Evolutionary conservation across 2,113 vertebrate genomes (phyloP).

Genomic region (Lophura nycthemera): DNA sequence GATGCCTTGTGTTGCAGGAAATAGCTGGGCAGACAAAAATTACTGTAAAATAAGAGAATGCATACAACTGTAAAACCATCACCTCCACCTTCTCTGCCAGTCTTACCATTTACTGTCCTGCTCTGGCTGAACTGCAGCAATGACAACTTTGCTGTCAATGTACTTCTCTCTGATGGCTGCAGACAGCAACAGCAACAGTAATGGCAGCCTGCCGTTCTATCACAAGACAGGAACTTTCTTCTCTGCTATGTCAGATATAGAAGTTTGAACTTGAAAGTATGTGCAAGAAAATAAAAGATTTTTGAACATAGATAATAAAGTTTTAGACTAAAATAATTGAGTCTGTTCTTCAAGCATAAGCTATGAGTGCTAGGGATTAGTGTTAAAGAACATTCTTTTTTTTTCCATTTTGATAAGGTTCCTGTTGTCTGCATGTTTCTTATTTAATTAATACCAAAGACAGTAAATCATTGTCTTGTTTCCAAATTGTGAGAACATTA

Average conservation of each 20-base stretch:
- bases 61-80: not conserved
- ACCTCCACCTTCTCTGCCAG: not conserved
- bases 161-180: not conserved
- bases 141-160: not conserved
- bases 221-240: not conserved
- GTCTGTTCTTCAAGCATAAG: not conserved
- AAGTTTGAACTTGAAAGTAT: not conserved
- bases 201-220: not conserved
- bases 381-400: not conserved
- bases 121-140: not conserved
- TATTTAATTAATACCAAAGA: constrained; percentile 40
- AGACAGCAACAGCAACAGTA: not conserved
- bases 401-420: not conserved
- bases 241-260: not conserved
- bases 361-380: not conserved
- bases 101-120: not conserved
- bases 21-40: not conserved
- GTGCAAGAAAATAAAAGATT: not conserved
- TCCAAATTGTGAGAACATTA: constrained; percentile 14
- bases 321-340: constrained; percentile 15
- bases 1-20: not conserved
- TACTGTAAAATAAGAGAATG: not conserved
- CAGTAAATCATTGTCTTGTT: constrained; percentile 45
- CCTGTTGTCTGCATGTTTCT: not conserved
- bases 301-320: not conserved